Evolutionary conservation across 2,797 vertebrate species (phyloP).

Genomic region (Tokudaia tokunoshimensis): DNA sequence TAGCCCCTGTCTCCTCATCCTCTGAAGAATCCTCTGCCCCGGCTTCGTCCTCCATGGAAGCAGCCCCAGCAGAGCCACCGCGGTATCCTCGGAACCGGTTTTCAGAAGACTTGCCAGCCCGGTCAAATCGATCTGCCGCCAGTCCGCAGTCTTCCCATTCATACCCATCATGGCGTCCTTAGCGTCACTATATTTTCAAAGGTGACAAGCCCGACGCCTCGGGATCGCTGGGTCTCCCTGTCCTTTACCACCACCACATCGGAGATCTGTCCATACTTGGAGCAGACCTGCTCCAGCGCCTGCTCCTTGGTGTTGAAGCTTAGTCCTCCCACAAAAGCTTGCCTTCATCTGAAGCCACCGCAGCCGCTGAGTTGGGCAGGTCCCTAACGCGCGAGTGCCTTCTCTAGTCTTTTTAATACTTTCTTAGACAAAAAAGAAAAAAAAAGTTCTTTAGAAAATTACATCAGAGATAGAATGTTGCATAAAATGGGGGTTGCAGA

Average conservation of each 20-base stretch:
- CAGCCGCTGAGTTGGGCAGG: too few species aligned
- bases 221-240: constrained; percentile 95
- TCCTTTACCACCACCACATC: constrained; percentile 98
- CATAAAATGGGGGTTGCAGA: too few species aligned
- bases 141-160: constrained; percentile 97
- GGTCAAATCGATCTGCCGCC: constrained; percentile 96
- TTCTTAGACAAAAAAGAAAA: too few species aligned
- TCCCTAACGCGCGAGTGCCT: too few species aligned
- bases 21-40: constrained; percentile 89
- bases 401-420: too few species aligned
- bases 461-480: too few species aligned
- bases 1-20: constrained; percentile 90
- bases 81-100: constrained; percentile 92
- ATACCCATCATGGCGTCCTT: constrained; percentile 96
- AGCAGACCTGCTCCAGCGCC: constrained; percentile 94
- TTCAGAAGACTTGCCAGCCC: constrained; percentile 95
- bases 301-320: constrained; percentile 98
- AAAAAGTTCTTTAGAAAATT: too few species aligned
- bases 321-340: constrained; percentile 97
- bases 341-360: constrained; percentile 94
- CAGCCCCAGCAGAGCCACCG: constrained; percentile 91
- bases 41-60: constrained; percentile 92
- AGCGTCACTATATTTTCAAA: constrained; percentile 95
- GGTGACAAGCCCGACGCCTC: constrained; percentile 97
- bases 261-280: constrained; percentile 95